phyloP scores from a whole-genome alignment of 2,888 invertebrate species.

The Philereme vetulata region DNA sequence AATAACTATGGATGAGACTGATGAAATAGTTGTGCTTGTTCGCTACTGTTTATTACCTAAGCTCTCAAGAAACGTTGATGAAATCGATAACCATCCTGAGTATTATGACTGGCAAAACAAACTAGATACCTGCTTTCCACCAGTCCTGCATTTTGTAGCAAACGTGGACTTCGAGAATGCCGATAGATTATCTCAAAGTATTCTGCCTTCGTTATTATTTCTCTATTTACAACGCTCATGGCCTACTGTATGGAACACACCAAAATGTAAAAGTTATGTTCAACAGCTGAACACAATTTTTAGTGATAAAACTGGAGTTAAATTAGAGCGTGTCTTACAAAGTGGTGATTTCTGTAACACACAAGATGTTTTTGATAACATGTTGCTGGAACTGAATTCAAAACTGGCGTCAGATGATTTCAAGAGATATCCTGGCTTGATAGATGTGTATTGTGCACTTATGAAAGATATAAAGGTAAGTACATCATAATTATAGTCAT shows the following conservation, averaged over 20 bases:
- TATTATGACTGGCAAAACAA: conserved; percentile 53
- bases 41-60: conserved; percentile 58
- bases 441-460: conserved; percentile 63
- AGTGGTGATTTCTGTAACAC: conserved; percentile 46
- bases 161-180: conserved; percentile 47
- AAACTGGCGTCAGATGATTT: conserved; percentile 61
- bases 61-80: conserved; percentile 59
- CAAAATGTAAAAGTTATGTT: conserved; percentile 47
- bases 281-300: conserved; percentile 55
- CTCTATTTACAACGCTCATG: conserved; percentile 58
- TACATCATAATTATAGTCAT: conserved; percentile 34
- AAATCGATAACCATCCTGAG: conserved; percentile 56
- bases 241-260: conserved; percentile 58
- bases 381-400: conserved; percentile 58
- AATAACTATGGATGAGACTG: conserved; percentile 36
- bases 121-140: conserved; percentile 48
- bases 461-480: conserved; percentile 56
- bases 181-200: conserved; percentile 39
- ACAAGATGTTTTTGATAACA: conserved; percentile 64
- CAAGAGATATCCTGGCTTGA: conserved; percentile 65
- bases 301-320: conserved; percentile 47
- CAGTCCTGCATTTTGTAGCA: conserved; percentile 49
- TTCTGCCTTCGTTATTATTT: conserved; percentile 56
- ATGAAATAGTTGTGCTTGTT: conserved; percentile 43
- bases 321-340: conserved; percentile 51